These are phyloP conservation scores for Endomychus coccineus DNA, from an alignment of 2,888 invertebrate genomes.

Conservation along the genomic window DNA sequence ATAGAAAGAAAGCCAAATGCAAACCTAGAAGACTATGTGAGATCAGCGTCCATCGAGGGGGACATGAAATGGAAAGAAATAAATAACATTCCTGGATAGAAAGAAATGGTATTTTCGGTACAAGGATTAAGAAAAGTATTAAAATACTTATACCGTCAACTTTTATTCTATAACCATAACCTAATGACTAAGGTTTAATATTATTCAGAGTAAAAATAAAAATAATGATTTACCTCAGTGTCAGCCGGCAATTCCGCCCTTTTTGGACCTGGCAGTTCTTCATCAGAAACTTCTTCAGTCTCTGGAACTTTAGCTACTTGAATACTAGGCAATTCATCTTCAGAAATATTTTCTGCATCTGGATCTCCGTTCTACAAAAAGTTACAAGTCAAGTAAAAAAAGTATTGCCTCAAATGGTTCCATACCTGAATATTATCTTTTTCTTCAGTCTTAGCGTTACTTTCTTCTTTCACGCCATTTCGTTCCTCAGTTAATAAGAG, in stretches of 20 bases:
- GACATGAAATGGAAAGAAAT: no score
- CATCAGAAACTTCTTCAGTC: slow-evolving; percentile 75
- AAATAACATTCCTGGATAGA: no score
- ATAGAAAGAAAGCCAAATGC: no score
- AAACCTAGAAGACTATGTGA: no score
- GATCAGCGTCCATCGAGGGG: no score
- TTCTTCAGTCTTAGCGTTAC: slow-evolving; percentile 2
- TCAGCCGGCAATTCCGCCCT: slow-evolving; percentile 64
- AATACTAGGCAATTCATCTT: slow-evolving; percentile 70
- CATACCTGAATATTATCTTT: slow-evolving; percentile 4
- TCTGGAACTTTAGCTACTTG: slow-evolving; percentile 72
- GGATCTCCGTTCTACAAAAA: slow-evolving; percentile 51
- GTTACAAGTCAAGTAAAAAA: not conserved
- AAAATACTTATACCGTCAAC: no score
- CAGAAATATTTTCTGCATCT: slow-evolving; percentile 78
- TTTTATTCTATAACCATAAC: not conserved
- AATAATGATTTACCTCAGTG: slow-evolving; percentile 49
- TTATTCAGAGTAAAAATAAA: not conserved
- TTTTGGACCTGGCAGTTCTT: slow-evolving; percentile 65
- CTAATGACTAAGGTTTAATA: no score
- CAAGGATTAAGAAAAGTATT: not conserved
- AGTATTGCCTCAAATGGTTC: no score
- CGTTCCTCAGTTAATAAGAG: slow-evolving; percentile 4
- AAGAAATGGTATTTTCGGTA: no score
- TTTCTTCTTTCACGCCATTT: slow-evolving; percentile 5